Evolutionary conservation across 2,113 vertebrate species (phyloP), one percentile per base, ranked within the genome.

Genomic region (Cyphomyrus discorhynchus): DNA sequence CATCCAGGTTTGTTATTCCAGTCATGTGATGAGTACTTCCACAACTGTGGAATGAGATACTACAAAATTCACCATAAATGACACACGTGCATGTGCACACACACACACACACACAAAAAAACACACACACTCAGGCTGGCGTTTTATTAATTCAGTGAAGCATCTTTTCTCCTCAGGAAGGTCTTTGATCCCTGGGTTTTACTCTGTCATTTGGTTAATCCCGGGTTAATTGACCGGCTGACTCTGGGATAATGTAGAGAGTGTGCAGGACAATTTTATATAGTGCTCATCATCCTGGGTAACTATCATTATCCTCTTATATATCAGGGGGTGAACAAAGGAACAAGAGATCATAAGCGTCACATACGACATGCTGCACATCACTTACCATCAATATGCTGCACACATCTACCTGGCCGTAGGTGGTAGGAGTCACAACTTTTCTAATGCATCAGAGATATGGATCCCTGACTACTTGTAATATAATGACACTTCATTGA

Each of bases 181-280:
- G 42, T 80, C 35, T 80, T 80, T 80, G 74, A 80, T 80, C 35
- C 74, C 74, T 80, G 74, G 74, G 74, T 80, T 80, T 80, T 80
- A 17, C 17, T 15, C 74, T 80, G 74, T 80, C 74, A 80, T 80
- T 17, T 42, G 31, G 39, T 80, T 80, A 80, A 80, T 80, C 74
- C 74, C 35, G 1, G 74, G 74, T 80, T 80, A 80, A 80, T 80
- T 80, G 74, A 80, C 74, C 15, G 74, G 35, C 13, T 80, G 74
- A 80, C 74, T 80, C 74, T 42, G 74, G 74, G 74, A 80, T 80
- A 80, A 80, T 42, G 35, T 7, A 13, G 17, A 80, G 35, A 17
- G 74, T 42, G 74, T 42, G 74, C 31, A 39, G 35, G 35, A 42
- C 74, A 80, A 19, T 80, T 80, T 80, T 80, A 80, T 80, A 80